Percentiles rank a stretch among this genome's conserved stretches.
Conservation (phyloP, 2,113 vertebrate genomes). For the Hucho hucho region DNA sequence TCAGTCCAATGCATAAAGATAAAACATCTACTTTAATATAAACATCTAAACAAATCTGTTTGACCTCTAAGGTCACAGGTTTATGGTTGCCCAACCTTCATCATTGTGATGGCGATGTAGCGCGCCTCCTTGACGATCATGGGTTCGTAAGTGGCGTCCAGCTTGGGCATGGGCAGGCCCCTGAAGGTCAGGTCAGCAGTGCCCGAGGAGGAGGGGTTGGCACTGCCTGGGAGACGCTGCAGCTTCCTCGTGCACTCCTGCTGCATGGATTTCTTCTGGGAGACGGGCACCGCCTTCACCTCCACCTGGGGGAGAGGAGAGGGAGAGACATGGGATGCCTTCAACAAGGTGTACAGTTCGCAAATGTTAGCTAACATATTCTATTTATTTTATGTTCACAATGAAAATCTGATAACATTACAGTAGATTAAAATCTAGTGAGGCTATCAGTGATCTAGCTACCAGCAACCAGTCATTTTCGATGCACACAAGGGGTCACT, state of each 20-base stretch:
- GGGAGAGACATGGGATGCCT: not conserved
- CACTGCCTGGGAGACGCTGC: constrained; percentile 87
- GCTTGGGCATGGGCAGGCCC: constrained; percentile 90
- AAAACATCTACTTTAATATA: too few relatives aligned
- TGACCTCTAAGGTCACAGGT: not conserved
- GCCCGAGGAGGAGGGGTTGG: constrained; percentile 67
- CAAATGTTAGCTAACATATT: not conserved
- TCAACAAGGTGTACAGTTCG: too few relatives aligned
- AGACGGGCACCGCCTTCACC: constrained; percentile 97
- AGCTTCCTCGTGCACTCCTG: constrained; percentile 88
- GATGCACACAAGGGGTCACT: too few relatives aligned
- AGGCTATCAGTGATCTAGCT: too few relatives aligned
- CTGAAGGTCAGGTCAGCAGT: constrained; percentile 91
- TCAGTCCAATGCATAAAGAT: too few relatives aligned
- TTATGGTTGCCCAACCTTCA: constrained; percentile 83
- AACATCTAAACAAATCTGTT: not conserved
- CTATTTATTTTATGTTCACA: too few relatives aligned
- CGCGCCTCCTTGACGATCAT: constrained; percentile 98
- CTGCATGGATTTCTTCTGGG: constrained; percentile 95
- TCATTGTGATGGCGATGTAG: constrained; percentile 99
- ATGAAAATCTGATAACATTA: too few relatives aligned
- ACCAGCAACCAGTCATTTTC: too few relatives aligned
- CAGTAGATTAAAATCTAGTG: too few relatives aligned
- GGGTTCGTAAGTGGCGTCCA: constrained; percentile 95
- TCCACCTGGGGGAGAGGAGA: constrained; percentile 80